Base-by-base conservation (phyloP, 2,113 vertebrate genomes). In the Campylomormyrus tamandua region DNA sequence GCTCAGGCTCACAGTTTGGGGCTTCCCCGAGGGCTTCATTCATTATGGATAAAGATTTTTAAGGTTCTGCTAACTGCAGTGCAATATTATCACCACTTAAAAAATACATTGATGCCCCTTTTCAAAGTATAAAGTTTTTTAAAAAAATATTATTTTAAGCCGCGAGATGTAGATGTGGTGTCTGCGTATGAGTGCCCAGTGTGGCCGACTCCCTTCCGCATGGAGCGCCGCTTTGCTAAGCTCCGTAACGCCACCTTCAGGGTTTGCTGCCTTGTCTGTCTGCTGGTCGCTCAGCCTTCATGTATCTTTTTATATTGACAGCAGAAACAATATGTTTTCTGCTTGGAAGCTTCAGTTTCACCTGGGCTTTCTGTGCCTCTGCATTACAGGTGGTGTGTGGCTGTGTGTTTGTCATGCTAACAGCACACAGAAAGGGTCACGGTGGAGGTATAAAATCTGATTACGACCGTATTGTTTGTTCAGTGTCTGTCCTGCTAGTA, bases 31-130 rank as follows among this genome's bases (percentile, higher is more conserved):
- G 92, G 93, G 91, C 89, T 89, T 66, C 58, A 92, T 93, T 92
- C 91, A 94, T 94, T 92, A 92, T 94, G 90, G 90, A 94, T 94
- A 92, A 89, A 92, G 91, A 92, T 91, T 93, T 92, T 91, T 90
- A 88, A 90, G 87, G 87, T 88, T 90, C 35, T 90, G 83, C 88
- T 91, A 90, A 90, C 89, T 91, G 70, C 62, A 80, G 46, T 91
- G 90, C 90, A 90, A 83, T 89, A 91, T 91, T 90, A 91, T 89
- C 39, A 56, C 77, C 80, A 86, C 87, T 90, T 92, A 91, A 93
- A 66, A 92, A 91, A 90, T 89, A 91, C 52, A 91, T 90, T 90
- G 58, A 91, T 91, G 89, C 91, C 21, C 52, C 27, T 80, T 62
- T 62, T 84, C 31, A 89, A 89, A 89, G 42, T n/a, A 5, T 31